Base-by-base conservation (phyloP, 2,888 invertebrate species). In the Hyles lineata region DNA sequence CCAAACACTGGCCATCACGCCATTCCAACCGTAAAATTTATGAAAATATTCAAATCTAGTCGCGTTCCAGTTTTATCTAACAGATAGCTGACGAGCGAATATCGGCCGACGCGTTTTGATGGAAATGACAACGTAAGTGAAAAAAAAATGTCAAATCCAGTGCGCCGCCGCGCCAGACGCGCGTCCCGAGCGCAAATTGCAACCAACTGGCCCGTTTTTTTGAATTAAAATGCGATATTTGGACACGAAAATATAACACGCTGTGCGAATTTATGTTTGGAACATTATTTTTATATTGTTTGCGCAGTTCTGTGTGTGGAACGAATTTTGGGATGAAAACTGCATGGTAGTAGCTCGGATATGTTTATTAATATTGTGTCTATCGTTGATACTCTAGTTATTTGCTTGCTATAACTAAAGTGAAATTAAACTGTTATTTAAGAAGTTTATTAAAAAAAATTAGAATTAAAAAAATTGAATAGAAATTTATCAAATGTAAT, bases 51-150 rank as follows among this genome's bases (percentile, higher is more conserved):
- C 43, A 50, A 43, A 67, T 50, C 35, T n/a, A 17, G 43, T 23
- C 43, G 21, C 67, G 50, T 67, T 50, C 43, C 50, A 50, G 17
- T 23, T 63, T 63, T 15, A 63, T 63, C 35, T 21, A 67, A 50
- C 67, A 50, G 43, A 67, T 67, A 67, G 67, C 67, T 67, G 25
- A 67, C 67, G 43, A 67, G 23, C 67, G 50, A 50, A 67, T 67
- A 67, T 43, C 50, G 8, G 50, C 43, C 67, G 50, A 50, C 67
- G 50, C 15, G 50, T 67, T 67, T 43, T 43, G 25, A 67, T 67
- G 43, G 23, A 67, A 67, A 67, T 67, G 67, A 50, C 50, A 67
- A 67, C 67, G 50, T 50, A 67, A 67, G 50, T 67, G 50, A 23
- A 60, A 67, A 67, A 63, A 63, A 50, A 67, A 67, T 67, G 21